phyloP scores from a whole-genome alignment of 2,888 invertebrate species.

The Rhaphigaster nebulosa region DNA sequence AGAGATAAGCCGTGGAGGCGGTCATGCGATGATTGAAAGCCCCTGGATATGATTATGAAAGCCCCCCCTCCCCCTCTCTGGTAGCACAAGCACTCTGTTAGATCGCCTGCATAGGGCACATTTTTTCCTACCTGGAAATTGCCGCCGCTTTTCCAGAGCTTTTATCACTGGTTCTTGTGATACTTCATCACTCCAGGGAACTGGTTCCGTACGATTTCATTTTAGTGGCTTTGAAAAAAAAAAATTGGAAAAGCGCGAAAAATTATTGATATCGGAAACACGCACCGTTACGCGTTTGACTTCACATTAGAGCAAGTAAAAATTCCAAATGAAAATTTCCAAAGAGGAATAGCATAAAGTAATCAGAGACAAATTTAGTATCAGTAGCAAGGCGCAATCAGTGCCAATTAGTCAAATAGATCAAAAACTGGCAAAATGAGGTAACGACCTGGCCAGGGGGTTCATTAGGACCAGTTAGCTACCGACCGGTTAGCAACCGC shows the following conservation, averaged over 20 bases:
- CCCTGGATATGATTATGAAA: neutral
- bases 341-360: neutral
- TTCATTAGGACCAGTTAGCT: neutral
- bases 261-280: neutral
- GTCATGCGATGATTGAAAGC: conserved; percentile 23
- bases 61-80: no score
- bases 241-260: neutral
- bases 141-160: neutral
- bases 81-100: neutral
- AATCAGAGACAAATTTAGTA: neutral
- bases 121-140: neutral
- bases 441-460: neutral
- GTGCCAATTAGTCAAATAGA: neutral
- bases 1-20: neutral
- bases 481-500: neutral
- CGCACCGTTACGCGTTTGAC: no score
- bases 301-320: neutral
- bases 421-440: neutral
- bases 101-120: neutral
- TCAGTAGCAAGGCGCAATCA: neutral
- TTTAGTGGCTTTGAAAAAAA: neutral
- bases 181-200: neutral
- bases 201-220: neutral
- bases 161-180: neutral
- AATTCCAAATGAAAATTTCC: neutral